Evolutionary conservation across 2,113 vertebrate species (phyloP), one percentile per base, ranked within the genome.

Genomic region (Xiphophorus hellerii): DNA sequence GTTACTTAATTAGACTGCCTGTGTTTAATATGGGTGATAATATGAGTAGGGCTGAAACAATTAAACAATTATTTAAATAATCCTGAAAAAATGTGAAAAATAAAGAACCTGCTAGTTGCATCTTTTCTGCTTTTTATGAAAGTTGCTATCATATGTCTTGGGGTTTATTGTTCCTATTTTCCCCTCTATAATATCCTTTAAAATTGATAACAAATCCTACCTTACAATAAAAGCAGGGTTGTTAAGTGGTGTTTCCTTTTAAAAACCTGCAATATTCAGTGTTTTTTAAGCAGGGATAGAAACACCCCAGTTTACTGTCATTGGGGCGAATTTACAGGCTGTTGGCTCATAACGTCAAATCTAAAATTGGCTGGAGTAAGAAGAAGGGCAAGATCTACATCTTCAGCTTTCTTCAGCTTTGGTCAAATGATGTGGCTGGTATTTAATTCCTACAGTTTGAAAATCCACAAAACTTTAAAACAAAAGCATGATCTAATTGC

Each of bases 321-420:
- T 62, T 60, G 60, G 37, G 67, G 75, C 33, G 64, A 29, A 75
- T 73, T 54, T 29, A 44, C 54, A 75, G 66, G 33, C 58, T 17
- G 15, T 20, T 22, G 3, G 20, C 60, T 66, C 37, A 62, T 42
- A 61, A 33, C 44, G 29, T 66, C 44, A 33, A 20, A 35, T 28
- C 64, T 76, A 39, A 64, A 62, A 28, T 71, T 30, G 65, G 30
- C 39, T 71, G 66, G 72, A 78, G 76, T 27, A 4, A 73, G n/a
- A 30, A 66, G 42, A 73, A 65, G 63, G 61, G 30, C 33, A 27
- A 4, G 28, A 10, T 42, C 30, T 30, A 3, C 30, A 4, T 30
- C 30, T 30, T 30, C 30, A 30, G 30, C 3, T 30, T 30, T 30
- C 30, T 30, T 3, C 30, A 30, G n/a, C 64, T 67, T 77, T 62